Percentiles rank a stretch among this genome's conserved stretches.
Conservation (phyloP, 2,113 vertebrate genomes). For the Ceyx margarethae region DNA sequence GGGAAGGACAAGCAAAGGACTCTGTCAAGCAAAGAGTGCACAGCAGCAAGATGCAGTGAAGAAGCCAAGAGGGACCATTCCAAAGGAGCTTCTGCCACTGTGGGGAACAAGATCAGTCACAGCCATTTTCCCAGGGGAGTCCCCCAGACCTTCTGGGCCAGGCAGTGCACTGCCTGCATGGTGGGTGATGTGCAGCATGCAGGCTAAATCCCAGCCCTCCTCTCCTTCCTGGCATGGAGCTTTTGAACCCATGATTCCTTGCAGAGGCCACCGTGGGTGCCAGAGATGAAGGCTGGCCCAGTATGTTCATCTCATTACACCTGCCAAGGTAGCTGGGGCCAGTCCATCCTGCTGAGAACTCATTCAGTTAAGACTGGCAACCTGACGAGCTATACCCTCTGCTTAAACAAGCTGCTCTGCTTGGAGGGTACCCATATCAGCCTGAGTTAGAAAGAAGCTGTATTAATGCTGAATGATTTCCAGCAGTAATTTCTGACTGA, state of each 20-base stretch:
- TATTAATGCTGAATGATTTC: not conserved
- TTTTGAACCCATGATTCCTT: accelerated
- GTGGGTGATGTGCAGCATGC: accelerated
- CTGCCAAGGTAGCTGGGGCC: not conserved
- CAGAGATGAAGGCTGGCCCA: not conserved
- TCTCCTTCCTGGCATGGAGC: accelerated
- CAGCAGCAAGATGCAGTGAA: not conserved
- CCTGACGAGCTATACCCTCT: not conserved
- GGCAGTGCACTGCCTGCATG: not conserved
- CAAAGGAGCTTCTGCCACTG: not conserved
- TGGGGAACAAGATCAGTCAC: not conserved
- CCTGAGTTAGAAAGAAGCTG: not conserved
- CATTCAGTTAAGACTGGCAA: not conserved
- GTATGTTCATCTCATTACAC: not conserved
- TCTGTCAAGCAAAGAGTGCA: not conserved
- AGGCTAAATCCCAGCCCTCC: not conserved
- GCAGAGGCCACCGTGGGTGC: not conserved
- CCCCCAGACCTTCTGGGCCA: not conserved
- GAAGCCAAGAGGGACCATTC: not conserved
- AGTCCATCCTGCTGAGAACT: not conserved
- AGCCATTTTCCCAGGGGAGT: not conserved
- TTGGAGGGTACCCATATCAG: not conserved
- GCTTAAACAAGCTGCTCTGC: not conserved
- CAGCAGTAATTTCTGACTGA: not conserved
- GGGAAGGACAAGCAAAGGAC: not conserved